Base-by-base conservation (phyloP, 2,797 vertebrate species). In the Chloroceryle amazona region DNA sequence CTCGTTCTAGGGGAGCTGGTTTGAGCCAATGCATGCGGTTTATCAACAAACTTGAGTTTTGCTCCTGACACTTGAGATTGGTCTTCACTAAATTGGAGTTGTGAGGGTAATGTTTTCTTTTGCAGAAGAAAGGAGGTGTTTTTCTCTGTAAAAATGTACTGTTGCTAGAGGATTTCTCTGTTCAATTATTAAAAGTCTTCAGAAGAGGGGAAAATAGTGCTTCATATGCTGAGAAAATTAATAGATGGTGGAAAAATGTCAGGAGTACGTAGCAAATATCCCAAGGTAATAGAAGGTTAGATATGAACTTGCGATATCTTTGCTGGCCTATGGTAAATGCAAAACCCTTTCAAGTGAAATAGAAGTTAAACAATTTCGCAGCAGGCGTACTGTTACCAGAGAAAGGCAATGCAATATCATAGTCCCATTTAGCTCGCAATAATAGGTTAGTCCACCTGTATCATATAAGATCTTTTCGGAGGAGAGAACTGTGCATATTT, bases 191-290 rank as follows among this genome's bases (percentile, higher is more conserved):
- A 66, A 44, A 84, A 42, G 35, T 35, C 42, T 60, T 81, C 58
- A 70, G 80, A 71, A 73, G 51, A 61, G 41, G 60, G 51, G 39
- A 74, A 92, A 91, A 46, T 26, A 71, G 68, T 26, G 29, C 49
- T 75, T 60, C 82, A 72, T 88, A 75, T 28, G 51, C 80, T 66
- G 73, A 89, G 82, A 82, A 94, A 84, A 95, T 79, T 75, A 94
- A 70, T 73, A 90, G 70, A 46, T 39, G 49, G 41, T 80, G 31
- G 81, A 72, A 78, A 81, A 82, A 84, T 61, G 22, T 67, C 66
- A 76, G 62, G 52, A 80, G 51, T 26, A 23, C 4, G 1, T 25
- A 89, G 54, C 9, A 42, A 89, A 31, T 75, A n/a, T 84, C 62
- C 70, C 78, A 81, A 54, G 44, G 71, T 73, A 84, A 51, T 31